phyloP scores from a whole-genome alignment of 2,113 vertebrate species.

The Pangasianodon gigas region DNA sequence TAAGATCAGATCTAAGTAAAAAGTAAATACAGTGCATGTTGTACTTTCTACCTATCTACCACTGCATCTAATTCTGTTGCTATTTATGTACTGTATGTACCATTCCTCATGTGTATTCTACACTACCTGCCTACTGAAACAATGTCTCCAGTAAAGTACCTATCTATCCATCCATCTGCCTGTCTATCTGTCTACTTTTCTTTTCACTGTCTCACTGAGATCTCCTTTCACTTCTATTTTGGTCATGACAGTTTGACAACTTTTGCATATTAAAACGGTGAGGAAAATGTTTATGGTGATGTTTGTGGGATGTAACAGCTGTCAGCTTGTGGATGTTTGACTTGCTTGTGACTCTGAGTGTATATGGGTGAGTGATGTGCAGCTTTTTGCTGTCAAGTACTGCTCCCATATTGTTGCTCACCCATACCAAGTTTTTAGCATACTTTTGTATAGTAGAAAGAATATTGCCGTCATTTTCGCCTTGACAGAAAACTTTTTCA shows the following conservation, averaged over 20 bases:
- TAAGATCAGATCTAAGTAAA: not conserved
- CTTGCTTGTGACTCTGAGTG: not conserved
- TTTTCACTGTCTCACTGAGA: not conserved
- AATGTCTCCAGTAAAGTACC: not conserved
- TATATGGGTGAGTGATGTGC: not conserved
- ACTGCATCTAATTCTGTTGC: not conserved
- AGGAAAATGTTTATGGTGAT: not conserved
- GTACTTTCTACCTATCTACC: not conserved
- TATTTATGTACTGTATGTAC: not conserved
- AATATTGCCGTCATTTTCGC: not conserved
- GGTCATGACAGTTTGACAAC: conserved; percentile 10
- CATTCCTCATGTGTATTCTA: not conserved
- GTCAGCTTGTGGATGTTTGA: conserved; percentile 3
- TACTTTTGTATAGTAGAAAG: not conserved
- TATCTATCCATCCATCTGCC: not conserved
- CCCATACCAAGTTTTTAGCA: not conserved
- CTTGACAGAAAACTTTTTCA: not conserved
- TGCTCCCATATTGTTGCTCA: not conserved
- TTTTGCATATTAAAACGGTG: not conserved
- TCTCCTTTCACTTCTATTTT: conserved; percentile 19
- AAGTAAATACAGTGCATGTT: too few relatives aligned
- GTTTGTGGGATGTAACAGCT: conserved; percentile 3
- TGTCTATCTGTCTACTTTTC: not conserved
- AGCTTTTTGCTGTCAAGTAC: not conserved
- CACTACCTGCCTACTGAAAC: not conserved